Evolutionary conservation across 2,888 invertebrate species (phyloP), one percentile per base, ranked within the genome.

Genomic region (Tupiocoris notatus): DNA sequence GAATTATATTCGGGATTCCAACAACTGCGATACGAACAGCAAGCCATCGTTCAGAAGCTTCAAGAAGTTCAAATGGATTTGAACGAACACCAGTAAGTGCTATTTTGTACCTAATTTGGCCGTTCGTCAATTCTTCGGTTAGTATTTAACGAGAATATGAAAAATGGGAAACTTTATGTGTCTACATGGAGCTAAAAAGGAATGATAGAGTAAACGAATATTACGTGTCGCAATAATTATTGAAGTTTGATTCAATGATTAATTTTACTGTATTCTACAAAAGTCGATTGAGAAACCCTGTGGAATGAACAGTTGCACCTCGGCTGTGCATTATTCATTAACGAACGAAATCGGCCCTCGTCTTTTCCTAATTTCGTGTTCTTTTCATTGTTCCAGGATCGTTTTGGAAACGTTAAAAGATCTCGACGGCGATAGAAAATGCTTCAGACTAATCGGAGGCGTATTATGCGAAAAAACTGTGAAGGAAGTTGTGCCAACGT

Each of bases 401-500:
- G 98, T 98, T 76, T 93, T 96, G 81, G 96, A 96, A 82, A 95
- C 96, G 16, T 86, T 98, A 78, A 91, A 92, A 83, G 91, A 91
- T 77, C 92, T 96, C 21, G 93, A 94, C 82, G 89, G 88, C 16
- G 88, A 89, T 71, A 89, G 96, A 80, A 95, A 92, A 84, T 98
- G 98, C 84, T 98, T 92, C 84, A 89, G 96, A 82, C 89, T 97
- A 87, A 91, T 98, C 79, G 97, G 97, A 73, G 97, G 97, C 23
- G 93, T 98, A 76, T 86, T 98, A 74, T 94, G 95, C 79, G 96
- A 98, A 85, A 88, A 94, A 81, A 95, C 93, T 12, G 98, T 97
- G 0, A 92, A 91, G 83, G 96, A 95, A 81, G 93, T 98, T 67
- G 85, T 96, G 81, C 97, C 97, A 16, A 91, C 92, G 80, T 86